These are phyloP conservation scores for Drosophila neutralis DNA, from an alignment of 2,888 invertebrate species.

Conservation along the genomic window DNA sequence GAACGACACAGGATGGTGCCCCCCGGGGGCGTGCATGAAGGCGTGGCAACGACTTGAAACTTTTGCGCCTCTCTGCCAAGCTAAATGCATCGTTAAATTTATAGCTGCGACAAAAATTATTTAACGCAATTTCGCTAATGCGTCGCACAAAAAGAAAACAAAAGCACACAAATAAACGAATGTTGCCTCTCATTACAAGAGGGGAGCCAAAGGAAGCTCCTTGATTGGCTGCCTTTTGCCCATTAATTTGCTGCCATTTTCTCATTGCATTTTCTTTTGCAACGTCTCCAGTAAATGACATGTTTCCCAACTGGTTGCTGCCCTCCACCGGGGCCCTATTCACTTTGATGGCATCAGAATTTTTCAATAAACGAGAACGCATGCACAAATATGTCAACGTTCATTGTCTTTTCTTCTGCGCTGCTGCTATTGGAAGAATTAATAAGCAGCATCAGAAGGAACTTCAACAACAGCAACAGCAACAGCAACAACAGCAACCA, in stretches of 20 bases:
- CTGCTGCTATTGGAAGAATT: conserved; percentile 47
- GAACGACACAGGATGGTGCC: conserved; percentile 59
- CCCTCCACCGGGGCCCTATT: conserved; percentile 20
- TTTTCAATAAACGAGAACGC: conserved; percentile 69
- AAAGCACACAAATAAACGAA: conserved; percentile 22
- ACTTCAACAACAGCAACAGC: conserved; percentile 7
- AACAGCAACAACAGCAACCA: neutral
- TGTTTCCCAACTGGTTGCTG: conserved; percentile 27
- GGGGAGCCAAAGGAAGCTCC: neutral
- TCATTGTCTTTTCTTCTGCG: neutral
- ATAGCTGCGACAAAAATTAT: conserved; percentile 66
- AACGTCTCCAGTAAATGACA: conserved; percentile 20
- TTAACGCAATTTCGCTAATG: conserved; percentile 74
- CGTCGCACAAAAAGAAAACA: conserved; percentile 40
- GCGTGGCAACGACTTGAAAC: conserved; percentile 28
- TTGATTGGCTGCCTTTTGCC: conserved; percentile 17
- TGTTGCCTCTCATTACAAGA: conserved; percentile 42
- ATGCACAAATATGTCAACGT: conserved; percentile 58
- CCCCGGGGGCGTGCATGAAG: neutral
- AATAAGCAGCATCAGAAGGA: conserved; percentile 45
- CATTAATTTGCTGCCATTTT: conserved; percentile 12
- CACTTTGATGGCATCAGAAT: conserved; percentile 56
- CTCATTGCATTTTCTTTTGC: conserved; percentile 12
- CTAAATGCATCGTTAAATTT: conserved; percentile 78
- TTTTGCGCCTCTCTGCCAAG: conserved; percentile 36